Evolutionary conservation across 2,797 vertebrate species (phyloP).

Genomic region (Dromococcyx pavoninus): DNA sequence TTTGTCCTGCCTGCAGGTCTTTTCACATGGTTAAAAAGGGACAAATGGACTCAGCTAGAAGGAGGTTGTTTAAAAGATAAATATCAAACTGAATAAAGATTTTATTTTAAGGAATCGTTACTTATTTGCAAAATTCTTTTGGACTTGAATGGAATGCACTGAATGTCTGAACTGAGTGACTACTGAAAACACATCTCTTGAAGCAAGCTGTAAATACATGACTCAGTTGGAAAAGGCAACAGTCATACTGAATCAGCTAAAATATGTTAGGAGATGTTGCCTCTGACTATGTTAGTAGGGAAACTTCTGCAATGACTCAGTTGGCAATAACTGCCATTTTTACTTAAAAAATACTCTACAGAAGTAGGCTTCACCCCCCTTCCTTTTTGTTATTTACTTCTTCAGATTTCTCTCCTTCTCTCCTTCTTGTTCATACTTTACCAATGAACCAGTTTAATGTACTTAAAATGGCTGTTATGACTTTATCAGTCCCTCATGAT

Average conservation of each 20-base stretch:
- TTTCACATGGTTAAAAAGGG: background rate
- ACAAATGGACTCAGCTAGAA: background rate
- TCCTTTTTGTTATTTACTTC: background rate
- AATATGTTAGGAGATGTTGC: background rate
- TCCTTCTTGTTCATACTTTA: background rate
- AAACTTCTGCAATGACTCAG: background rate
- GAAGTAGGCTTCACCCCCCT: background rate
- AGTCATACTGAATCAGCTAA: background rate
- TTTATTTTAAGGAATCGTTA: background rate
- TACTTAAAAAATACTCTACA: background rate
- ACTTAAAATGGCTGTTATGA: conserved; percentile 34
- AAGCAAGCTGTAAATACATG: background rate
- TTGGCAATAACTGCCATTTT: background rate
- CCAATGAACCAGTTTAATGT: background rate
- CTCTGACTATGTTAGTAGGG: background rate
- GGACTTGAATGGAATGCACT: background rate
- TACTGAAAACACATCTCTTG: background rate
- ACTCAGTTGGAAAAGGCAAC: background rate
- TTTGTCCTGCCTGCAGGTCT: background rate
- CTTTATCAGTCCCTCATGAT: background rate
- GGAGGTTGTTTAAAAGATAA: background rate
- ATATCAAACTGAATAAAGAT: background rate
- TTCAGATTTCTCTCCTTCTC: background rate
- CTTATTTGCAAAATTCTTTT: background rate
- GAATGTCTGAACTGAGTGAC: background rate